Evolutionary conservation across 1,140 invertebrate genomes (phyloP).

Genomic region (Mamestra configurata): DNA sequence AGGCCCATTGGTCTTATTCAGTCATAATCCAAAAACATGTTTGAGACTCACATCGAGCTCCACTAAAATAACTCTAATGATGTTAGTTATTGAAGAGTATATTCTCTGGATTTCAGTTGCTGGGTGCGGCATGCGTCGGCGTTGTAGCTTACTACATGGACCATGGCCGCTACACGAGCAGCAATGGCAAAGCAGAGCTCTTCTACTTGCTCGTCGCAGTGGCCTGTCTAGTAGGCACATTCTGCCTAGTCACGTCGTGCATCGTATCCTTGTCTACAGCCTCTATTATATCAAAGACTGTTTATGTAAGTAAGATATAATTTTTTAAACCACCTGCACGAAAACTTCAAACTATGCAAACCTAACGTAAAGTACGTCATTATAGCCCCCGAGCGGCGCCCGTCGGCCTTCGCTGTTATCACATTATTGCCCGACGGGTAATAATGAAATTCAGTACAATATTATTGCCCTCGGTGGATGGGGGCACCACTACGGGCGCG

Average conservation of each 20-base stretch:
- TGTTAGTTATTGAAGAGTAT: neutral
- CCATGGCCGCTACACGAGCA: conserved; percentile 54
- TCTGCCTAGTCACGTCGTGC: conserved; percentile 92
- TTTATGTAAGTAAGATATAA: conserved; percentile 92
- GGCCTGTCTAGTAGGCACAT: conserved; percentile 93
- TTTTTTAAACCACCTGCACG: neutral
- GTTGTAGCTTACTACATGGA: conserved; percentile 90
- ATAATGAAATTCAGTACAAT: no score
- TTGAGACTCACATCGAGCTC: no score
- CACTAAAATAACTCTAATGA: no score
- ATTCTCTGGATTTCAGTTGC: conserved; percentile 89
- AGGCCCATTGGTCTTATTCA: no score
- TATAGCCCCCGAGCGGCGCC: no score
- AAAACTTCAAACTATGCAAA: neutral
- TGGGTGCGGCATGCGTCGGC: conserved; percentile 92
- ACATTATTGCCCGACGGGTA: no score
- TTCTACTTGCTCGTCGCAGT: conserved; percentile 92
- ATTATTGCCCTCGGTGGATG: no score
- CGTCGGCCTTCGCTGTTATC: no score
- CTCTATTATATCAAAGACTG: conserved; percentile 94
- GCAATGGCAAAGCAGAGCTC: conserved; percentile 87
- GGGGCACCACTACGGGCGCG: no score
- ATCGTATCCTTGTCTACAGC: conserved; percentile 93
- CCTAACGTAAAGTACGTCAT: no score
- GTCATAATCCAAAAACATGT: no score